Percentiles rank a stretch among this genome's conserved stretches.
Evolutionary conservation across 2,797 vertebrate genomes (phyloP).

Genomic region (Sciaenops ocellatus): DNA sequence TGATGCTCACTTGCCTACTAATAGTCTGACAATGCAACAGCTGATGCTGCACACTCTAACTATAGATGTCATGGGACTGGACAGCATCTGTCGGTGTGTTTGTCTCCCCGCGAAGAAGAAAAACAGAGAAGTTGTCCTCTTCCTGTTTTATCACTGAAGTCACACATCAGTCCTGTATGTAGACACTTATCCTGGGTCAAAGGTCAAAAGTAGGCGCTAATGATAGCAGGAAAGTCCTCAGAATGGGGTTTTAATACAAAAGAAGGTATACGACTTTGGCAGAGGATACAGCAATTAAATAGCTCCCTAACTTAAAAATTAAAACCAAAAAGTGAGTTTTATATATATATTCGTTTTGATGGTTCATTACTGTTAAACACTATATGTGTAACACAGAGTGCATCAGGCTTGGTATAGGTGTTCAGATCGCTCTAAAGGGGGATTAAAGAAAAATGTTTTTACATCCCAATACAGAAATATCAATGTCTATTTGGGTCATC

Average conservation of each 20-base stretch:
- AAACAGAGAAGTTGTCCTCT: conserved; percentile 21
- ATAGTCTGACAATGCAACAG: conserved; percentile 40
- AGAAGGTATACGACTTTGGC: neutral
- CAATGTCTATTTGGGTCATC: too few relatives aligned
- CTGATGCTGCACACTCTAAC: conserved; percentile 43
- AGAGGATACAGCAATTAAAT: neutral
- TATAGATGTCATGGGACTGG: conserved; percentile 34
- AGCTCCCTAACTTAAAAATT: neutral
- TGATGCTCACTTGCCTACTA: conserved; percentile 15
- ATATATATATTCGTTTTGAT: neutral
- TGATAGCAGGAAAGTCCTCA: neutral
- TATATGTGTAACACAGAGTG: neutral
- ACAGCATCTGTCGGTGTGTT: conserved; percentile 29
- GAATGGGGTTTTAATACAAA: neutral
- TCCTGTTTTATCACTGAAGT: neutral
- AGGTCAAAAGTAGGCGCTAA: conserved; percentile 3
- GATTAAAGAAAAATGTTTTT: too few relatives aligned
- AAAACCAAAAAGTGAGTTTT: neutral
- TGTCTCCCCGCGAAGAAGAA: neutral
- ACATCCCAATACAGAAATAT: too few relatives aligned
- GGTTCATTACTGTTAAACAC: neutral
- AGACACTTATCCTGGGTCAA: neutral
- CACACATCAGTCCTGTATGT: neutral
- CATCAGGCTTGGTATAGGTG: neutral
- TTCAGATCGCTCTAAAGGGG: too few relatives aligned